Conservation (phyloP, 2,797 vertebrate genomes). For the Catharus ustulatus region DNA sequence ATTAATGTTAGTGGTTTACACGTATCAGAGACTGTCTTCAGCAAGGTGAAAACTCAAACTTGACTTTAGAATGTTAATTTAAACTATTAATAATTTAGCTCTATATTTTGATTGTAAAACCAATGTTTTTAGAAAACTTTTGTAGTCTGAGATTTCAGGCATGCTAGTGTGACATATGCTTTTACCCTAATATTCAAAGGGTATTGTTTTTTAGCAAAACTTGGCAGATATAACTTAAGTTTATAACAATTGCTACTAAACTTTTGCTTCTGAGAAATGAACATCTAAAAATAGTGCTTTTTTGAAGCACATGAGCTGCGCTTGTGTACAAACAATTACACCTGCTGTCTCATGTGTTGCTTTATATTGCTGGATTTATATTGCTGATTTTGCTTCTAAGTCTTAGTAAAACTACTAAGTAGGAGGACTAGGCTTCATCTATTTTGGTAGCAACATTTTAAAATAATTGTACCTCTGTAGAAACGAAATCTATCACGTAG, state of each 20-base stretch:
- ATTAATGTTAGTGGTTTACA: background rate
- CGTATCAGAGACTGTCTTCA: background rate
- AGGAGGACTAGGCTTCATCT: background rate
- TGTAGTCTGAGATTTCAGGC: background rate
- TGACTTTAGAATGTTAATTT: background rate
- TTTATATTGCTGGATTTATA: background rate
- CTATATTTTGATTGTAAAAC: background rate
- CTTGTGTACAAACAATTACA: background rate
- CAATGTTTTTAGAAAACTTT: background rate
- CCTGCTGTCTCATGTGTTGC: background rate
- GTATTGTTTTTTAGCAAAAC: background rate
- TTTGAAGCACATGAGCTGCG: background rate
- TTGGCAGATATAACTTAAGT: background rate
- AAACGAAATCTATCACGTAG: fast-evolving
- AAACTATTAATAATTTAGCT: background rate
- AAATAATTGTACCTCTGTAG: background rate
- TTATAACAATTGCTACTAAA: background rate
- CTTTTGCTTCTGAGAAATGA: background rate
- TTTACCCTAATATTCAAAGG: background rate
- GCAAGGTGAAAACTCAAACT: background rate
- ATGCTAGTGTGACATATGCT: background rate
- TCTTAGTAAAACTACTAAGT: background rate
- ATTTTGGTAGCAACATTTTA: background rate
- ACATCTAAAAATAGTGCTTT: background rate
- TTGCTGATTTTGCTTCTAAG: background rate